phyloP scores from a whole-genome alignment of 2,113 vertebrate genomes.

The Caretta caretta region DNA sequence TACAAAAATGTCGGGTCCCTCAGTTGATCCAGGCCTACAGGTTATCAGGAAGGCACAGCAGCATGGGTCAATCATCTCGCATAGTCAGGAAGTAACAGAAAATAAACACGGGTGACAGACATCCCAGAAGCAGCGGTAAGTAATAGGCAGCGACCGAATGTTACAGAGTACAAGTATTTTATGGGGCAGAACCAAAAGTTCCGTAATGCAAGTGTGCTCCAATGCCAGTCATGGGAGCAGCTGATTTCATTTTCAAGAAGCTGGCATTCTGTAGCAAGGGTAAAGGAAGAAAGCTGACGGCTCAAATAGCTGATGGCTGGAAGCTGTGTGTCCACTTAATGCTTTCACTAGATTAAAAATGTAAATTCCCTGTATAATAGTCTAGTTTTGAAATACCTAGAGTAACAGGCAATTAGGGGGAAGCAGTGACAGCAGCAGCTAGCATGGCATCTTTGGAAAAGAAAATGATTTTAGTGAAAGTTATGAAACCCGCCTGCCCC shows the following conservation, averaged over 20 bases:
- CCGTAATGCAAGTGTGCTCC: background rate
- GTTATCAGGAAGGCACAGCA: background rate
- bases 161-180: fast-evolving
- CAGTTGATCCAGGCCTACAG: background rate
- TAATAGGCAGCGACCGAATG: background rate
- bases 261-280: background rate
- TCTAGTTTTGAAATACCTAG: background rate
- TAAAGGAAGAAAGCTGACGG: constrained; percentile 10
- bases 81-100: constrained; percentile 9
- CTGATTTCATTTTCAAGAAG: background rate
- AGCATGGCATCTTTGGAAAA: background rate
- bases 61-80: background rate
- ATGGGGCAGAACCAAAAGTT: background rate
- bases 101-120: background rate
- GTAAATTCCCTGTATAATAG: constrained; percentile 17
- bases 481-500: background rate
- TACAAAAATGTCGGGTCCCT: background rate
- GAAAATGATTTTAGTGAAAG: background rate
- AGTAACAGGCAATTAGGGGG: constrained; percentile 38
- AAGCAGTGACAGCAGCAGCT: constrained; percentile 31
- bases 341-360: constrained; percentile 53
- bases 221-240: background rate
- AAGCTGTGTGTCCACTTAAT: background rate
- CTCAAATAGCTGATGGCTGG: background rate
- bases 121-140: background rate